phyloP scores from a whole-genome alignment of 2,797 vertebrate species.

The Chelidonichthys spinosus region DNA sequence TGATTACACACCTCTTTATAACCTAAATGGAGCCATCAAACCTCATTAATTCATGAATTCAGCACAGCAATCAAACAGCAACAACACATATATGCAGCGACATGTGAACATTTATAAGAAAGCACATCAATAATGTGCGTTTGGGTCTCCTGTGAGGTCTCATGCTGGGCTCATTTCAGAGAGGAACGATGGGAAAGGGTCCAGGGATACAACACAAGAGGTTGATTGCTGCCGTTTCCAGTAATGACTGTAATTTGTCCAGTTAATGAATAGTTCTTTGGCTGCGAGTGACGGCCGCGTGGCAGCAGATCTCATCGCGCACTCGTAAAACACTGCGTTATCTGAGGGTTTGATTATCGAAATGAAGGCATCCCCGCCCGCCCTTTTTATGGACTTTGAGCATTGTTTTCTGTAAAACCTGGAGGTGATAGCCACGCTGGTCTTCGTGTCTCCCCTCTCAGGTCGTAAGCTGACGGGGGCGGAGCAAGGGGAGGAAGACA shows the following conservation, averaged over 20 bases:
- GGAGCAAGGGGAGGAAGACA: conserved; percentile 66
- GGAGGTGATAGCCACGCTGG: neutral
- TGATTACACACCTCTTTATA: conserved; percentile 22
- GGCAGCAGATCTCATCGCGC: conserved; percentile 8
- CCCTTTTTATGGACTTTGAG: neutral
- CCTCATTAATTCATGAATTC: conserved; percentile 7
- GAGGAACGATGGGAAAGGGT: neutral
- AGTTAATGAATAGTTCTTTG: conserved; percentile 26
- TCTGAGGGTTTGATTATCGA: conserved; percentile 8
- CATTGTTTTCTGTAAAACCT: neutral
- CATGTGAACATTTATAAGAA: conserved; percentile 10
- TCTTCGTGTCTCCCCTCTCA: conserved; percentile 47
- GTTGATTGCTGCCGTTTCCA: conserved; percentile 8
- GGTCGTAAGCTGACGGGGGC: conserved; percentile 80
- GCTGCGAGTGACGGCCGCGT: conserved; percentile 6
- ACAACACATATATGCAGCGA: conserved; percentile 10
- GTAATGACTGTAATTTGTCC: conserved; percentile 65
- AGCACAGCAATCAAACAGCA: conserved; percentile 1
- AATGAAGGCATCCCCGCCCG: neutral
- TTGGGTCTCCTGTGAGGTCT: neutral
- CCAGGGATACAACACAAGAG: conserved; percentile 13
- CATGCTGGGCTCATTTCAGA: neutral
- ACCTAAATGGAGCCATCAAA: conserved; percentile 16
- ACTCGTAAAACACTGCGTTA: conserved; percentile 1
- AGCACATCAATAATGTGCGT: conserved; percentile 1